Percentiles rank a stretch among this genome's conserved stretches.
Evolutionary conservation across 2,797 vertebrate species (phyloP).

Genomic region (Mastacembelus armatus): DNA sequence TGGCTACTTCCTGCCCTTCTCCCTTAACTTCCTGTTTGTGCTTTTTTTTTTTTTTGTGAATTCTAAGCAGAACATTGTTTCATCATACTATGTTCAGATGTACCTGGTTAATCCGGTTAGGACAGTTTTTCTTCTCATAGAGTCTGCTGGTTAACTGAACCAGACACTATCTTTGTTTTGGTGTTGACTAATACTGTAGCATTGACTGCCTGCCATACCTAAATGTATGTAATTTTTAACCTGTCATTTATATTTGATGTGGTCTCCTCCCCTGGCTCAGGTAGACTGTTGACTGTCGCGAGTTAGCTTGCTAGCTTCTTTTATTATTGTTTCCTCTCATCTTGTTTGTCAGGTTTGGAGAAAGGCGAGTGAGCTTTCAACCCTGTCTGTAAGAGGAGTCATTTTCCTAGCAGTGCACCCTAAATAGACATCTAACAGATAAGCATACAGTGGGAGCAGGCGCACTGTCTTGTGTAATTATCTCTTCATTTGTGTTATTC

Average conservation of each 20-base stretch:
- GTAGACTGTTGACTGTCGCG: constrained; percentile 32
- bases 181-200: constrained; percentile 23
- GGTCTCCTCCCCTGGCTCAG: constrained; percentile 46
- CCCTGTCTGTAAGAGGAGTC: constrained; percentile 56
- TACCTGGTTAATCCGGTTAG: constrained; percentile 69
- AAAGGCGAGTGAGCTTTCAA: constrained; percentile 61
- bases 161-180: constrained; percentile 62
- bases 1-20: constrained; percentile 82
- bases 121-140: constrained; percentile 60
- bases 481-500: constrained; percentile 33
- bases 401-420: constrained; percentile 53
- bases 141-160: constrained; percentile 36
- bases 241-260: constrained; percentile 56
- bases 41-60: constrained; percentile 61
- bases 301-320: constrained; percentile 45
- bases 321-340: constrained; percentile 49
- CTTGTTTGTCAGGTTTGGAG: constrained; percentile 65
- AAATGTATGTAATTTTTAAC: constrained; percentile 41
- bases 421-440: constrained; percentile 49
- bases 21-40: constrained; percentile 83
- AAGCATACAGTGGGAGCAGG: constrained; percentile 4
- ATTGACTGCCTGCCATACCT: constrained; percentile 57
- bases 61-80: constrained; percentile 50
- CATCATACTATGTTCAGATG: constrained; percentile 1
- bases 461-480: constrained; percentile 11